These are phyloP conservation scores for Epizoanthus rinbou DNA, from an alignment of 92 coral and sea anemone genomes.

Conservation along the genomic window DNA sequence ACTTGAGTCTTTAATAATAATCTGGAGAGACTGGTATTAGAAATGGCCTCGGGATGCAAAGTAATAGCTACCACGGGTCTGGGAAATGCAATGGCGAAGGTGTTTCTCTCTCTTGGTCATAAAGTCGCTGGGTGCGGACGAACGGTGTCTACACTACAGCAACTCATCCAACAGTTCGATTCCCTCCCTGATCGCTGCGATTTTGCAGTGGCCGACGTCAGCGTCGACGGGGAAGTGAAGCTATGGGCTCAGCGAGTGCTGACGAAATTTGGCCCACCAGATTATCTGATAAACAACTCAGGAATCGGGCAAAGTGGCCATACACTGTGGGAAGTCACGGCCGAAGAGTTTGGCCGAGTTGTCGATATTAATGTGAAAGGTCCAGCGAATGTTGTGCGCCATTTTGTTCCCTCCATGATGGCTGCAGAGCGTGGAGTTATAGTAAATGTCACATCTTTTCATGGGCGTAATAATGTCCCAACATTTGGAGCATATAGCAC, in stretches of 20 bases:
- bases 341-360: constrained; percentile 26
- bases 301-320: constrained; percentile 8
- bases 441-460: constrained; percentile 43
- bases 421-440: constrained; percentile 38
- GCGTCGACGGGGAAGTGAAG: constrained; percentile 30
- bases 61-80: constrained; percentile 28
- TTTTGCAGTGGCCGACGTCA: constrained; percentile 35
- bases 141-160: constrained; percentile 25
- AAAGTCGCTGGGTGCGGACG: constrained; percentile 51
- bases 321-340: constrained; percentile 39
- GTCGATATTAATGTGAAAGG: constrained; percentile 41
- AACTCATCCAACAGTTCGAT: constrained; percentile 29
- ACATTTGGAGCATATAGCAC: constrained; percentile 17
- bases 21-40: no score
- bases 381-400: constrained; percentile 45
- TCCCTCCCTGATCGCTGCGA: constrained; percentile 34
- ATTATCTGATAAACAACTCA: constrained; percentile 33
- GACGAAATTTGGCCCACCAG: constrained; percentile 39
- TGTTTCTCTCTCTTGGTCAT: constrained; percentile 43
- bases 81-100: constrained; percentile 38
- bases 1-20: no score
- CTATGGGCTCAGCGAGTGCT: constrained; percentile 30
- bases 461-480: constrained; percentile 37
- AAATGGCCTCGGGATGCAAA: constrained; percentile 14
- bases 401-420: constrained; percentile 45